Base-by-base conservation (phyloP, 2,797 vertebrate species). In the Karalla daura region DNA sequence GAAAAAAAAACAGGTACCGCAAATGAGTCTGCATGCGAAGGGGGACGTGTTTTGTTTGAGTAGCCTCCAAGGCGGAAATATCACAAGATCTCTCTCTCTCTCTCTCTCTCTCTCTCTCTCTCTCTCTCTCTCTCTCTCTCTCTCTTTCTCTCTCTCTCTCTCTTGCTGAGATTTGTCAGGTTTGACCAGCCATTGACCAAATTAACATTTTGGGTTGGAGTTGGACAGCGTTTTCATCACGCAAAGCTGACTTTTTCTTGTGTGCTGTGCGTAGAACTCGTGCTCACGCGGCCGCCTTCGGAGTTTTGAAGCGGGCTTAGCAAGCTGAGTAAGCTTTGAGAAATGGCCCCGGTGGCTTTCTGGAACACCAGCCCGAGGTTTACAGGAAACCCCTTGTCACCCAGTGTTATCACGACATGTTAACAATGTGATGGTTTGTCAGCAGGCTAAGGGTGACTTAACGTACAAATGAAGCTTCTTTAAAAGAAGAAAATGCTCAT, bases 1-100 rank as follows among this genome's bases (percentile, higher is more conserved):
- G n/a, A n/a, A n/a, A 23, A 56, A 55, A 18, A 63, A 63, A 70
- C 33, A 5, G 2, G 27, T n/a, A 12, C 24, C 5, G 35, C 21
- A 40, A 28, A 53, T 7, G 7, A 53, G 12, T 2, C 2, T 60
- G 24, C n/a, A 30, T 39, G 35, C 30, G 9, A 39, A 47, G 7
- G 11, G 3, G n/a, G 13, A 44, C 17, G 28, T 4, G 6, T 15
- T 18, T 28, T 37, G 36, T 39, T 27, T 40, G 35, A 40, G 44
- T 2, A 5, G 12, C 9, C 12, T 5, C 11, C 11, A 10, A n/a
- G 23, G 10, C 14, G 17, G 10, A 18, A 43, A 21, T 3, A 8
- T 39, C 23, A 28, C 24, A 17, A 46, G 7, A 27, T 46, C 3
- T n/a, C n/a, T n/a, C n/a, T n/a, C n/a, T n/a, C n/a, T n/a, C n/a